Evolutionary conservation across 1,140 invertebrate species (phyloP).

Genomic region (Drosophila rufa): DNA sequence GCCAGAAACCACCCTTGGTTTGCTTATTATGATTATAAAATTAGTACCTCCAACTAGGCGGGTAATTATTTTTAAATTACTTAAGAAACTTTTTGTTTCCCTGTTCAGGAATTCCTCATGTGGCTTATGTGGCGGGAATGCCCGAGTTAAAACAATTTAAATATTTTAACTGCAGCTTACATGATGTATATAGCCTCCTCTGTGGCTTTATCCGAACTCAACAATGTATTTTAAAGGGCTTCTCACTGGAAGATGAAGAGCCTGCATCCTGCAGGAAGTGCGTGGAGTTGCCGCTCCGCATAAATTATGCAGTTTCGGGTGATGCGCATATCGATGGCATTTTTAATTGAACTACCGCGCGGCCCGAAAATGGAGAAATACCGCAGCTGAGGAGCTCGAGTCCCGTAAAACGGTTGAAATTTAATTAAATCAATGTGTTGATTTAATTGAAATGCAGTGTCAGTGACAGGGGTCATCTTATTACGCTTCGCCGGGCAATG

Average conservation of each 20-base stretch:
- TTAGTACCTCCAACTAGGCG: not conserved
- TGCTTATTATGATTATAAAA: constrained; percentile 6
- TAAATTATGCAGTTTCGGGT: constrained; percentile 64
- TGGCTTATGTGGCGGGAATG: not conserved
- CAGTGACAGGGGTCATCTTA: constrained; percentile 47
- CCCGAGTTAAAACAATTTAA: constrained; percentile 17
- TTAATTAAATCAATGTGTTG: constrained; percentile 79
- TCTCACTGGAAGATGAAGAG: constrained; percentile 15
- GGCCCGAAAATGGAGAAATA: constrained; percentile 1
- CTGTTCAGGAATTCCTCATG: not conserved
- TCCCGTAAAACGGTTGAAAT: constrained; percentile 48
- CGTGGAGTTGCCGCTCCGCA: constrained; percentile 36
- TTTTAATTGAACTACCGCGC: constrained; percentile 67
- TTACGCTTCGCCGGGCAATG: constrained; percentile 26
- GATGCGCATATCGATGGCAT: constrained; percentile 71
- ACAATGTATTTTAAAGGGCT: constrained; percentile 16
- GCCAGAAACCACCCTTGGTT: not conserved
- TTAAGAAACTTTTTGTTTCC: not conserved
- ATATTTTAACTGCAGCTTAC: not conserved
- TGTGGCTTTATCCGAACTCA: constrained; percentile 2
- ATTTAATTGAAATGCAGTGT: constrained; percentile 68
- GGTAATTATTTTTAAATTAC: constrained; percentile 8
- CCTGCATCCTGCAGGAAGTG: constrained; percentile 17
- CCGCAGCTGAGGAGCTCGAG: not conserved
- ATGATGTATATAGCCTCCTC: not conserved